Conservation (phyloP, 2,888 invertebrate genomes). For the Argynnis bischoffii region DNA sequence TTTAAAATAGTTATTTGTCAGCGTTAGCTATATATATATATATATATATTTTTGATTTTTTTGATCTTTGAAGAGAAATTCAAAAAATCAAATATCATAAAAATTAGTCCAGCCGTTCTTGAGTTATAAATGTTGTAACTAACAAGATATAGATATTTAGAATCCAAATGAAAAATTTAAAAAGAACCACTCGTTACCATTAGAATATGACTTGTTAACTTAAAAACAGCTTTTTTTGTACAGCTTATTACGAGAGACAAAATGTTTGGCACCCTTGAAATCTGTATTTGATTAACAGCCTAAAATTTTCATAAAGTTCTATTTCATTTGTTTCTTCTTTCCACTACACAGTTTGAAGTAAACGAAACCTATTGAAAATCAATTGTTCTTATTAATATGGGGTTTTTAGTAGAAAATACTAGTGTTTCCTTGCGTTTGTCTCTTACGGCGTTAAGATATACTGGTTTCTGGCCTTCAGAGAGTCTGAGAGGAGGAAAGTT, state of each 20-base stretch:
- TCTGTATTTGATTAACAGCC: constrained; percentile 44
- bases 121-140: too few relatives aligned
- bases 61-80: too few relatives aligned
- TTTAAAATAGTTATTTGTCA: too few relatives aligned
- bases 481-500: constrained; percentile 41
- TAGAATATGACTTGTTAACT: too few relatives aligned
- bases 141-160: too few relatives aligned
- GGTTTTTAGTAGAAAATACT: constrained; percentile 56
- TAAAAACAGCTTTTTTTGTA: too few relatives aligned
- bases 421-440: constrained; percentile 60
- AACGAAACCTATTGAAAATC: neutral
- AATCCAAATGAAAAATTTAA: too few relatives aligned
- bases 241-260: neutral
- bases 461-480: constrained; percentile 69
- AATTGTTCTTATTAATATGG: constrained; percentile 41
- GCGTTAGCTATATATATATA: too few relatives aligned
- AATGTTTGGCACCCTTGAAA: constrained; percentile 42
- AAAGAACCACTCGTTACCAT: too few relatives aligned
- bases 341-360: neutral
- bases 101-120: too few relatives aligned
- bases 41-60: too few relatives aligned
- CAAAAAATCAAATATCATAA: too few relatives aligned
- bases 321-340: neutral
- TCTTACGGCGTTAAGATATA: constrained; percentile 56
- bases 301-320: constrained; percentile 27